Percentiles rank a stretch among this genome's conserved stretches.
Evolutionary conservation across 2,888 invertebrate species (phyloP).

Genomic region (Colostygia pectinataria): DNA sequence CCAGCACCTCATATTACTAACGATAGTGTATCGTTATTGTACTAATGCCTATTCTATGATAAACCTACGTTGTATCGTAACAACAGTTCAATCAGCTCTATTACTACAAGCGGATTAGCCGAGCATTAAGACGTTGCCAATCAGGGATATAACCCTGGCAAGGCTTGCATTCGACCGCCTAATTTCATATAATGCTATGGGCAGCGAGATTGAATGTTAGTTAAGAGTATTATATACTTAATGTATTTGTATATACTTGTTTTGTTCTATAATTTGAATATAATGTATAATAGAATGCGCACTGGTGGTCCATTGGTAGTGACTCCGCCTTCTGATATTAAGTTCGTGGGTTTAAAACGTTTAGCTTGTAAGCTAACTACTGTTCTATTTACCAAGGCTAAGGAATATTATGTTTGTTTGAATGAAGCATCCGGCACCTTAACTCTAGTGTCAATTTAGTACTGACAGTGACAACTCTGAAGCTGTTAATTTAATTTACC

Average conservation of each 20-base stretch:
- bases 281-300: no score
- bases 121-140: constrained; percentile 60
- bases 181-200: constrained; percentile 60
- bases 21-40: no score
- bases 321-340: no score
- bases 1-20: no score
- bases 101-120: constrained; percentile 65
- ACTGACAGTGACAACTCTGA: constrained; percentile 12
- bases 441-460: constrained; percentile 7
- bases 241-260: no score
- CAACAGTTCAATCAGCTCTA: constrained; percentile 68
- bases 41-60: not conserved
- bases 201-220: not conserved
- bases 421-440: not conserved
- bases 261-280: no score
- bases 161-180: constrained; percentile 65
- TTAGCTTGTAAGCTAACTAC: no score
- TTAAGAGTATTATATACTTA: no score
- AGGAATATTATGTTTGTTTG: no score
- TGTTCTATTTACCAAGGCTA: no score
- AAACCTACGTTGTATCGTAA: constrained; percentile 40
- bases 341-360: no score
- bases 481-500: constrained; percentile 72
- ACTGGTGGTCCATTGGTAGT: no score
- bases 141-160: constrained; percentile 57